phyloP scores from a whole-genome alignment of 2,113 vertebrate species.

The Puntigrus tetrazona region DNA sequence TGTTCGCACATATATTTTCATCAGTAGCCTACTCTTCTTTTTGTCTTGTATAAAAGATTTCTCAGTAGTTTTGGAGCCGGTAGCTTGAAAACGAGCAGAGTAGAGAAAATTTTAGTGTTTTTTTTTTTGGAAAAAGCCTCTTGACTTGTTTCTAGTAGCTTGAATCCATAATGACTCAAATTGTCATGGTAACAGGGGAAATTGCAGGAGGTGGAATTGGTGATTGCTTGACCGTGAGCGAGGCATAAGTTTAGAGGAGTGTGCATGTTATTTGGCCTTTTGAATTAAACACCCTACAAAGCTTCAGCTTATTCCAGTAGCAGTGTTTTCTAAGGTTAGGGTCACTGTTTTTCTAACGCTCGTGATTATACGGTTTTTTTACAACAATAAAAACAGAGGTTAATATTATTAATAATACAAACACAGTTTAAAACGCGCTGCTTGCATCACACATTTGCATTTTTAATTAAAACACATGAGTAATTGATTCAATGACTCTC shows the following conservation, averaged over 20 bases:
- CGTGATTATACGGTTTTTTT: neutral
- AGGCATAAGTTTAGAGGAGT: neutral
- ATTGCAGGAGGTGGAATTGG: conserved; percentile 27
- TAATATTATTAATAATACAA: no score
- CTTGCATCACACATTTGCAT: no score
- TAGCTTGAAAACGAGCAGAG: neutral
- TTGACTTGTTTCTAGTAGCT: conserved; percentile 27
- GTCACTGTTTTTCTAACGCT: neutral
- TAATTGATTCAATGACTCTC: neutral
- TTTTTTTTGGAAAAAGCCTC: conserved; percentile 24
- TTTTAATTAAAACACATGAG: neutral
- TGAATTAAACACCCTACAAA: neutral
- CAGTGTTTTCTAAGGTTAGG: neutral
- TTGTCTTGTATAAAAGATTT: conserved; percentile 3
- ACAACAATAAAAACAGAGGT: neutral
- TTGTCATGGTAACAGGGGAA: conserved; percentile 67
- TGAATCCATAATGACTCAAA: conserved; percentile 60
- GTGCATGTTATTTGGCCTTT: neutral
- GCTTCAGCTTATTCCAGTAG: neutral
- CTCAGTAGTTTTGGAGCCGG: neutral
- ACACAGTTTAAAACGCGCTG: no score
- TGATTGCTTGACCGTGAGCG: conserved; percentile 27
- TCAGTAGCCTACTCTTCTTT: neutral
- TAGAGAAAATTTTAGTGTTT: no score
- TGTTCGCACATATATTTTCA: conserved; percentile 17